Conservation (phyloP, 2,888 invertebrate species). For the Fragum whitleyi region DNA sequence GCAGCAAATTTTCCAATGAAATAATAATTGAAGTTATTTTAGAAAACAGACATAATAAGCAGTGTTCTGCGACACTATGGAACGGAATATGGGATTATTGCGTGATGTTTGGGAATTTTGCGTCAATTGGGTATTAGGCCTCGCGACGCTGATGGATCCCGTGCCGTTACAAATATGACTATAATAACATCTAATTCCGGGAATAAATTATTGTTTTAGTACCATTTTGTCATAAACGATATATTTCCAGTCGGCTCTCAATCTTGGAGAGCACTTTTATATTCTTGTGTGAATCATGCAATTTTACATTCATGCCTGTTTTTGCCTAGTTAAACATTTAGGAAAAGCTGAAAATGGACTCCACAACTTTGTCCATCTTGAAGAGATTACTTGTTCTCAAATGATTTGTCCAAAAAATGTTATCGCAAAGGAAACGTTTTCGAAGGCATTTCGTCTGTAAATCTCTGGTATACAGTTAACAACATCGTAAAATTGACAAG, state of each 20-base stretch:
- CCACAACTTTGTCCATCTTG: no score
- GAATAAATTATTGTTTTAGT: constrained; percentile 49
- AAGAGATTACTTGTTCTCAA: no score
- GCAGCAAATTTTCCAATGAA: constrained; percentile 67
- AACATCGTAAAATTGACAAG: no score
- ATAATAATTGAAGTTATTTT: constrained; percentile 65
- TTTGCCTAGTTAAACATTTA: no score
- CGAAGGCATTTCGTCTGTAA: no score
- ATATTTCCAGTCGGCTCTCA: constrained; percentile 20
- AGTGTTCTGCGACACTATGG: constrained; percentile 32
- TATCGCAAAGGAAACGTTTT: no score
- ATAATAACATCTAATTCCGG: constrained; percentile 59
- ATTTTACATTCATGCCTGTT: no score
- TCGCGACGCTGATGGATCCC: constrained; percentile 54
- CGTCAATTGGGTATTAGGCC: constrained; percentile 33
- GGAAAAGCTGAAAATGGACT: no score
- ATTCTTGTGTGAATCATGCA: no score
- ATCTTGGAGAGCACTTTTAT: constrained; percentile 8
- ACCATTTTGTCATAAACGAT: constrained; percentile 28
- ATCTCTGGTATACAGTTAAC: no score
- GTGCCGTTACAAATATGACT: constrained; percentile 51
- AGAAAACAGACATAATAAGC: constrained; percentile 61
- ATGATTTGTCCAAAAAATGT: no score
- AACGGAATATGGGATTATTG: constrained; percentile 41
- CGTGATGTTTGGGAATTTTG: constrained; percentile 39